A percentile compares a stretch with the other conserved stretches of the same genome.
Conservation (phyloP, 2,113 vertebrate species). For the Puma concolor region DNA sequence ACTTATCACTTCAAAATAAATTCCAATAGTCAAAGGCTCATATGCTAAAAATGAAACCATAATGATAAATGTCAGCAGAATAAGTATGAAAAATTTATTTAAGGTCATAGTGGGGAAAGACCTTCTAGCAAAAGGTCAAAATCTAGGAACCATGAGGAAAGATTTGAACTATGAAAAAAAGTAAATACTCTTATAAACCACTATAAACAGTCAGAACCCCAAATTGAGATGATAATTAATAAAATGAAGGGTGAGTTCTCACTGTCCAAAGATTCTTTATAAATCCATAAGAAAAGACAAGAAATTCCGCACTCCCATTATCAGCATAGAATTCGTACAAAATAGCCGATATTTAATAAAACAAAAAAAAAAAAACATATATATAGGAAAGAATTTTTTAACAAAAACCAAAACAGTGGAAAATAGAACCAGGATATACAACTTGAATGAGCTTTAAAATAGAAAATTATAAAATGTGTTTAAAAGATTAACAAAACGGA, state of each 20-base stretch:
- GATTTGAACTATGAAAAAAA: background rate
- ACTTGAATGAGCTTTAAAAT: background rate
- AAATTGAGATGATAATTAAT: background rate
- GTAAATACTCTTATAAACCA: background rate
- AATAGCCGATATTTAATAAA: background rate
- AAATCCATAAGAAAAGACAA: background rate
- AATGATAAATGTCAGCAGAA: background rate
- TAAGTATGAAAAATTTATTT: background rate
- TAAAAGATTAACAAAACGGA: no score
- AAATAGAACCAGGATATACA: background rate
- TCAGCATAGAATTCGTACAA: background rate
- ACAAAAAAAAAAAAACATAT: background rate
- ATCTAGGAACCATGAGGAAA: background rate
- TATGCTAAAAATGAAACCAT: background rate
- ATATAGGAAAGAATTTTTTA: background rate
- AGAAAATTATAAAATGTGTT: no score
- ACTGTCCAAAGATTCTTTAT: background rate
- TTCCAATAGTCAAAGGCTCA: background rate
- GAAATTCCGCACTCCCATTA: background rate
- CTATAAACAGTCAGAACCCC: background rate
- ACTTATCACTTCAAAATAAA: background rate
- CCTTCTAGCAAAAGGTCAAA: background rate
- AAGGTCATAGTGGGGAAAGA: background rate
- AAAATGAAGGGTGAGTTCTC: background rate
- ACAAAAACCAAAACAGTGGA: background rate